These are phyloP conservation scores for Sarcophilus harrisii DNA, from an alignment of 2,797 vertebrate genomes.

Conservation along the genomic window DNA sequence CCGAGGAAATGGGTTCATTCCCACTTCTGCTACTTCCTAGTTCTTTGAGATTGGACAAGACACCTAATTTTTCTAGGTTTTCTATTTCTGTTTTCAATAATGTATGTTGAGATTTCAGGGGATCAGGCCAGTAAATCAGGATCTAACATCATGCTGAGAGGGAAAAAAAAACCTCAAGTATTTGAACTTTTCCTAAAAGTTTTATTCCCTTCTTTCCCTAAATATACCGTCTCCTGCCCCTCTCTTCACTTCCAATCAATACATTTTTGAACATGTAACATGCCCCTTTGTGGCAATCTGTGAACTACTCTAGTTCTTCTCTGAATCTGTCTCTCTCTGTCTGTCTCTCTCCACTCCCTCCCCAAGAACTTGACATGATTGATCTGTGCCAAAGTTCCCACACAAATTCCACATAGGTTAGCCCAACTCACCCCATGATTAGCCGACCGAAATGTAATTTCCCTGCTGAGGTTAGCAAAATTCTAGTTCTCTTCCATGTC, in stretches of 20 bases:
- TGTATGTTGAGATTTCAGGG: background rate
- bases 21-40: background rate
- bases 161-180: background rate
- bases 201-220: background rate
- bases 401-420: background rate
- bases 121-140: background rate
- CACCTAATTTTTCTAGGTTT: background rate
- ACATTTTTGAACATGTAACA: background rate
- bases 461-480: background rate
- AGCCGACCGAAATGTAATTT: background rate
- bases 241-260: background rate
- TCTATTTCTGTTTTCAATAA: background rate
- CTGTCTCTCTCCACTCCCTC: background rate
- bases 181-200: background rate
- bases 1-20: background rate
- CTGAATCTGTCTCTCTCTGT: accelerated
- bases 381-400: background rate
- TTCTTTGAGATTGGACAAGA: background rate
- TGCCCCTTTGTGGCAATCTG: background rate
- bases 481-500: background rate
- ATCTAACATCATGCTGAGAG: background rate
- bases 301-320: background rate
- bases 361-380: background rate
- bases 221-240: background rate
- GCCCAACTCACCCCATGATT: background rate